Evolutionary conservation across 2,888 invertebrate species (phyloP), one percentile per base, ranked within the genome.

Genomic region (Galerucella pusilla): DNA sequence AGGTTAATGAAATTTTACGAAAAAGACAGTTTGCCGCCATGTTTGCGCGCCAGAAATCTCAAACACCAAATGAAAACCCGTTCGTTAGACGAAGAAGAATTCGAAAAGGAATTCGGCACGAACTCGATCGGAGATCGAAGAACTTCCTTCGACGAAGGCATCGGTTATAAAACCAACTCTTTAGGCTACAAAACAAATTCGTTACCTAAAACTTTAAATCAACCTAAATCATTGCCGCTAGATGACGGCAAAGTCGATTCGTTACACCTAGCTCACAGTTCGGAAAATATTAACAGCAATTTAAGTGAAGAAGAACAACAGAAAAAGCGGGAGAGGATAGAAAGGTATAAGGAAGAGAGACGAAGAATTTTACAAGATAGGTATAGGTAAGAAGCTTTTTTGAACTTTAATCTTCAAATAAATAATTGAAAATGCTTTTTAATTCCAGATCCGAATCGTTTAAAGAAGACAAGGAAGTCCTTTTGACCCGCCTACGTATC

Each of bases 311-410:
- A 85, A n/a, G 84, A 85, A 72, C 85, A 85, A 63, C 84, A 84
- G 74, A 86, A 93, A 28, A 93, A 94, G 82, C 89, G 96, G 65
- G 96, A 96, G 84, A 88, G 96, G 64, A 96, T 97, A 79, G 96
- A 97, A 87, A 94, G 94, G 85, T 97, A 96, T 85, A 97, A 97
- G 88, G 96, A 96, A 85, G 96, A 97, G 84, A 89, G 96, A n/a
- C 90, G 97, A 68, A 93, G 93, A 80, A 94, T 95, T 83, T 88
- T 96, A 14, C 91, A 96, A 64, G 96, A 96, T 84, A 96, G 96
- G 86, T 96, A 96, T 85, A 81, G 84, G 83, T 84, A 46, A 80
- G 79, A 63, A 42, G 1, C 7, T 6, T 42, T 42, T 35, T 42
- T 49, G 12, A 1, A 49, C 1, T 49, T 49, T 12, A 49, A 14